Base-by-base conservation (phyloP, 2,888 invertebrate genomes). In the Drosophila mimica region DNA sequence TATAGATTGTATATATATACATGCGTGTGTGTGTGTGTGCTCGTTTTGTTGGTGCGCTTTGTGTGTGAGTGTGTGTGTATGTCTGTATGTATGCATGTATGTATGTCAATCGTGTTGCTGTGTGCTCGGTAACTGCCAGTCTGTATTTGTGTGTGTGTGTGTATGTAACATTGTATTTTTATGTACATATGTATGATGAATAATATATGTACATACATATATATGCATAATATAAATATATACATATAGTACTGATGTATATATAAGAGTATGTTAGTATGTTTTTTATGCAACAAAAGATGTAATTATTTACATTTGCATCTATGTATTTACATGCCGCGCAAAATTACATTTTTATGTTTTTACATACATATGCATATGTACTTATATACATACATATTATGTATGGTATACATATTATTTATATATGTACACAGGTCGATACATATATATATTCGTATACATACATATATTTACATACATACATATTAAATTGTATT, bases 71-170 rank as follows among this genome's bases (percentile, higher is more conserved):
- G 52, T 65, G 48, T 78, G 58, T 70, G 34, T 78, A 53, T 2
- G 25, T 25, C 1, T 25, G 25, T 25, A 74, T 68, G 79, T 79
- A 40, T 68, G 79, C 74, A 40, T 79, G 73, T 86, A 71, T 88
- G 75, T 90, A 79, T 86, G 78, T 79, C 85, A 84, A 78, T 87
- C 90, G 83, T 80, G 76, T 79, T 81, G 74, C 76, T 80, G 70
- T 83, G 77, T 76, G 81, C 78, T 83, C 89, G 77, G 83, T 88
- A 82, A 89, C 81, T 89, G 81, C 64, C 87, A 84, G 88, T 78
- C 62, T 75, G 61, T 82, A 79, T 70, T 60, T 68, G 13, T 34
- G 34, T 34, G 86, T 78, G 60, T 76, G 59, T 82, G 77, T 70
- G 62, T 68, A 62, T 77, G 68, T 72, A 68, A 68, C 51, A 61